Conservation (phyloP, 2,888 invertebrate species). For the Hypomecis atomaria region DNA sequence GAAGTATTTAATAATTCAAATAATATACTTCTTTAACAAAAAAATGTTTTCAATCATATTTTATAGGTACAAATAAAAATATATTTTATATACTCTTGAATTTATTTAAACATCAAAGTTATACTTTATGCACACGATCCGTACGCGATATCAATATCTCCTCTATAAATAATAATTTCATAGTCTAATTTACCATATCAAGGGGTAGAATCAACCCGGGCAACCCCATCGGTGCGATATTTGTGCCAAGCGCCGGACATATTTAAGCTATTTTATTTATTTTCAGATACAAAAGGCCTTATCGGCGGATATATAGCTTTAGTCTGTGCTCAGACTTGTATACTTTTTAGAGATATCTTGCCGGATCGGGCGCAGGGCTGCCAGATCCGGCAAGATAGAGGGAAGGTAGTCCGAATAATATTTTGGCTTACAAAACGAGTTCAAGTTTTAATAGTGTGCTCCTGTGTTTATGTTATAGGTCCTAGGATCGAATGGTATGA, state of each 20-base stretch:
- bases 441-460: constrained; percentile 84
- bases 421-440: constrained; percentile 84
- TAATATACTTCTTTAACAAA: no score
- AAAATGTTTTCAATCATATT: no score
- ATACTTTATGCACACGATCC: constrained; percentile 7
- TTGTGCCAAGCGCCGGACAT: constrained; percentile 73
- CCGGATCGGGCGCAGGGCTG: no score
- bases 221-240: constrained; percentile 52
- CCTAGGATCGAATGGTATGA: constrained; percentile 63
- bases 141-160: constrained; percentile 30
- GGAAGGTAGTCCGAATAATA: constrained; percentile 82
- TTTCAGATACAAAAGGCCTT: constrained; percentile 82
- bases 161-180: constrained; percentile 33
- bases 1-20: no score
- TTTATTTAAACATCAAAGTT: constrained; percentile 2
- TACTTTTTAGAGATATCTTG: no score
- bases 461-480: constrained; percentile 81
- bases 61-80: no score
- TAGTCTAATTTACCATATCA: constrained; percentile 42
- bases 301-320: constrained; percentile 75
- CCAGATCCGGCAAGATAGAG: constrained; percentile 68
- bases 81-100: not conserved
- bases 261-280: constrained; percentile 83
- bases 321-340: constrained; percentile 52
- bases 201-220: constrained; percentile 42